Base-by-base conservation (phyloP, 2,113 vertebrate genomes). In the Alligator mississippiensis region DNA sequence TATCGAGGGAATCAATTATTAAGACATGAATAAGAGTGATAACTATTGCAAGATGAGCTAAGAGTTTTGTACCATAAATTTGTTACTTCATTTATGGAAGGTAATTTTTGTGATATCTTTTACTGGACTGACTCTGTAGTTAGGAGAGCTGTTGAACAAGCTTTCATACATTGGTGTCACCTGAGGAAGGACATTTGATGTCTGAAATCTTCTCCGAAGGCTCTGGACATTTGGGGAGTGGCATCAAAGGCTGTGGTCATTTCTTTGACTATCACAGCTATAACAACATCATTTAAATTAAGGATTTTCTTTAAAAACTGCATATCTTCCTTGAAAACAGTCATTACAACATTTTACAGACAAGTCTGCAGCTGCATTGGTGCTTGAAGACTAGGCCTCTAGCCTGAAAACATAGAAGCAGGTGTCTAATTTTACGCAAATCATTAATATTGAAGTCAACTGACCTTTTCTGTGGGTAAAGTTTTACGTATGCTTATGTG, bases 1-100 rank as follows among this genome's bases (percentile, higher is more conserved):
- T 77, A 13, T 1, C 54, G 54, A 91, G 80, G 62, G 22, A 83
- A 79, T 34, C 1, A 0, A 1, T 62, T 89, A 1, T 38, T 74
- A 62, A 25, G 63, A 64, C 14, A n/a, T 80, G 47, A 58, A 62
- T 68, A 90, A 62, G 22, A 38, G 24, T 21, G 24, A 47, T 47
- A 38, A 34, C 17, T 6, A 38, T 74, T 74, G 12, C 8, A 11
- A 16, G n/a, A 82, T 10, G 12, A 80, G 24, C n/a, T 30, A 30
- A 30, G 11, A 15, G 3, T 6, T 60, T 90, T 47, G 0, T 0
- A 4, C 77, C 77, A 63, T 54, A 70, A 3, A 15, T 64, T 64
- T n/a, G 3, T 59, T 80, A 19, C 8, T 6, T 3, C 0, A 0
- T 22, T 82, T 47, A 47, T 47, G 47, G 7, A 9, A 47, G 47